phyloP scores from a whole-genome alignment of 2,113 vertebrate genomes.

The Penelope pileata region DNA sequence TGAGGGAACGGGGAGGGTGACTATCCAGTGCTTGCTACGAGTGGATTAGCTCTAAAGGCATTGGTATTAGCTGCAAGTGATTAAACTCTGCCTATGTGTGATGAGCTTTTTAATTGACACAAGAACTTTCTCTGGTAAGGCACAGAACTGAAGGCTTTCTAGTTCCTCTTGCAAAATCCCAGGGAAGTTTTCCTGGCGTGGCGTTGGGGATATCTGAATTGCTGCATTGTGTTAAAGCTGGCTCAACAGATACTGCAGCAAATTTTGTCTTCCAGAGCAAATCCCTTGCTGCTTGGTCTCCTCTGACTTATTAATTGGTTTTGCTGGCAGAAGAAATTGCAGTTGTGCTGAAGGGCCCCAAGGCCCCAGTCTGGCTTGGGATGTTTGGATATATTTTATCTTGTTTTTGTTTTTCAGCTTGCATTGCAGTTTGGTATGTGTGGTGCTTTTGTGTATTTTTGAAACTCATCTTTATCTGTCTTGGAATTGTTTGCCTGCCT shows the following conservation, averaged over 20 bases:
- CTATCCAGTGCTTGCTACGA: background rate
- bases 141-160: background rate
- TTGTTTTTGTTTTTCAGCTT: slow-evolving; percentile 43
- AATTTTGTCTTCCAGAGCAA: background rate
- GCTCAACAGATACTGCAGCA: background rate
- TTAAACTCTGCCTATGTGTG: background rate
- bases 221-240: slow-evolving; percentile 2
- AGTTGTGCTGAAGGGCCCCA: slow-evolving; percentile 35
- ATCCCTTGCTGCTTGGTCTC: slow-evolving; percentile 11
- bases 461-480: slow-evolving; percentile 2
- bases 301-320: slow-evolving; percentile 50
- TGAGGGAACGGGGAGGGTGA: background rate
- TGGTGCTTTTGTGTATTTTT: background rate
- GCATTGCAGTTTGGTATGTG: slow-evolving; percentile 24
- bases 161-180: background rate
- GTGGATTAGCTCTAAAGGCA: background rate
- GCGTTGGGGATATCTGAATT: background rate
- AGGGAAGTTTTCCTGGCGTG: background rate
- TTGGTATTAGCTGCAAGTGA: background rate
- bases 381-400: slow-evolving; percentile 47
- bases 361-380: slow-evolving; percentile 19
- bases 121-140: background rate
- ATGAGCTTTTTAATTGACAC: background rate
- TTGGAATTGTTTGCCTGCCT: slow-evolving; percentile 10
- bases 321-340: slow-evolving; percentile 40